Evolutionary conservation across 2,888 invertebrate species (phyloP), one percentile per base, ranked within the genome.

Genomic region (Xestobium rufovillosum): DNA sequence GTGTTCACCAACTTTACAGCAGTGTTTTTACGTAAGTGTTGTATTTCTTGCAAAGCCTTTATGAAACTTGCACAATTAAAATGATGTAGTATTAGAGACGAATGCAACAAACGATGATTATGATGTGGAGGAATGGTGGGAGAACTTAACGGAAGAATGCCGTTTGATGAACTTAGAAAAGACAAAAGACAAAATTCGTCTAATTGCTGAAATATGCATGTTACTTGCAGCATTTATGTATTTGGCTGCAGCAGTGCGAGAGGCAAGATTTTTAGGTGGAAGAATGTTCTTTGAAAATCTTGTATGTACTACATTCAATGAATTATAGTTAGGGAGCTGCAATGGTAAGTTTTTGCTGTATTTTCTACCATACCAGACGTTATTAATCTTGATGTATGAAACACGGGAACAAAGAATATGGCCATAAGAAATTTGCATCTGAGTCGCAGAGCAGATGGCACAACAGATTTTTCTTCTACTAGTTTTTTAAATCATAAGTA

Each of bases 231-330:
- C 94, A 0, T 70, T 89, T 32, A 69, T 85, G 1, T 95, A 94
- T 60, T 75, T 96, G 16, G 70, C 83, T 1, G 81, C 90, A 1
- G 91, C 94, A 0, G 63, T 88, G 32, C 70, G 90, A 4, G 95
- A 95, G 65, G 87, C 90, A 0, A 76, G 83, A 47, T 95, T 96
- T 65, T 75, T 96, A 15, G 95, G 96, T 1, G 76, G 84, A 42
- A 81, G 86, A 55, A 91, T 95, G 84, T 97, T 96, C 63, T 79
- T 94, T 44, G 91, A 92, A 61, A 95, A 95, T 65, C 69, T 96
- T 67, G 95, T 94, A 67, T 75, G 71, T 17, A 66, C 66, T 11
- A 23, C 10, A 10, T 3, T 27, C 23, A 26, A 28, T 16, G 10
- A 36, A 17, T n/a, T n/a, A n/a, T n/a, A n/a, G n/a, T n/a, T n/a